Conservation (phyloP, 2,888 invertebrate species). For the Cheilosia soror region DNA sequence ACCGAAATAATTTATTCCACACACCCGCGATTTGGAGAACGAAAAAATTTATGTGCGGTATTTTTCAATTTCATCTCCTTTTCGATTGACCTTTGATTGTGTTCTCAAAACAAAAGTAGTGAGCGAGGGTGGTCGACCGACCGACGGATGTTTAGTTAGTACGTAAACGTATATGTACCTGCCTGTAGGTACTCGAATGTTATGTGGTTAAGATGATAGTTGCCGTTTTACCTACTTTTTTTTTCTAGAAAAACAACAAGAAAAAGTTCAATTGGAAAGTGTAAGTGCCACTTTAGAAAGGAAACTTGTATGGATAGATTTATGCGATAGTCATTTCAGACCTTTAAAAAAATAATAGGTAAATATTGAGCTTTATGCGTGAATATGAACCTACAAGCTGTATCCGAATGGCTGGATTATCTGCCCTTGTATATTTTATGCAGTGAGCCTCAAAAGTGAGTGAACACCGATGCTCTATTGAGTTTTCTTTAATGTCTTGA, state of each 20-base stretch:
- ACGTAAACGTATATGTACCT: neutral
- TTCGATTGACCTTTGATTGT: conserved; percentile 74
- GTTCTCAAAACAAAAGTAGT: conserved; percentile 10
- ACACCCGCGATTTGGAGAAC: conserved; percentile 79
- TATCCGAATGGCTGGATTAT: no score
- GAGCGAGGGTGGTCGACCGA: conserved; percentile 55
- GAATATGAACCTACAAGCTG: no score
- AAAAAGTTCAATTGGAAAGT: neutral
- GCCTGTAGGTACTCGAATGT: neutral
- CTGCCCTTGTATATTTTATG: no score
- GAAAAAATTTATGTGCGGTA: conserved; percentile 73
- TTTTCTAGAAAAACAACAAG: neutral
- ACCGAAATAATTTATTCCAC: conserved; percentile 84
- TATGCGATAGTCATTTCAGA: no score
- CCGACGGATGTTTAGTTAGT: conserved; percentile 13
- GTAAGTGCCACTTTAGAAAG: neutral
- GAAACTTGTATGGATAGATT: no score
- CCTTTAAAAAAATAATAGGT: no score
- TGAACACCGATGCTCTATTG: no score
- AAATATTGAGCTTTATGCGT: no score
- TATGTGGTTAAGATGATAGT: conserved; percentile 1
- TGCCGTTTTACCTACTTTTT: neutral
- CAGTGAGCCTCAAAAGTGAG: no score
- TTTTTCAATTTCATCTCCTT: conserved; percentile 75
- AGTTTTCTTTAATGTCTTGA: no score